These are phyloP conservation scores for Nothobranchius furzeri DNA, from an alignment of 2,113 vertebrate species.

Conservation along the genomic window DNA sequence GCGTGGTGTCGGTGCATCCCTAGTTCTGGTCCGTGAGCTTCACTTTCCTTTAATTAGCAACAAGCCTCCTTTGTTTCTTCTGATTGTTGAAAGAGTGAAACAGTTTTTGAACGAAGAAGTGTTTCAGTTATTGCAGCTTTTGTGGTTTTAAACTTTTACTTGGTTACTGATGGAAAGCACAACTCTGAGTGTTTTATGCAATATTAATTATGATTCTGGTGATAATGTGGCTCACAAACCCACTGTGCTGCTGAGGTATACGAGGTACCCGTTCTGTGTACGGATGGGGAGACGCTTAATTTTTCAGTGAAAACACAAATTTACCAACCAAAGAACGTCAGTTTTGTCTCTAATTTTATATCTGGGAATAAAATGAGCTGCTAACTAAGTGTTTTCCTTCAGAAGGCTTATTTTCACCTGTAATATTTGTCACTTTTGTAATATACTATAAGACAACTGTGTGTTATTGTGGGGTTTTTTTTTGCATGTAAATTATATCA, in stretches of 20 bases:
- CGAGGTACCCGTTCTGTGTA: neutral
- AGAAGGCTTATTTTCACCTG: neutral
- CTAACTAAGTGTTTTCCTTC: constrained; percentile 5
- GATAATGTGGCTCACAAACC: constrained; percentile 1
- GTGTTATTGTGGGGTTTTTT: too few relatives aligned
- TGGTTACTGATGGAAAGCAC: constrained; percentile 3
- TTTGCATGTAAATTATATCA: too few relatives aligned
- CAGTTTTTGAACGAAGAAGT: too few relatives aligned
- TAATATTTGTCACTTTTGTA: too few relatives aligned
- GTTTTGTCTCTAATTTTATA: constrained; percentile 9
- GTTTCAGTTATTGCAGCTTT: neutral
- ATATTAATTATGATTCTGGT: neutral
- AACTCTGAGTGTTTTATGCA: constrained; percentile 3
- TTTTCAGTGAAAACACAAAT: too few relatives aligned
- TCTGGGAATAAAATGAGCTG: constrained; percentile 23
- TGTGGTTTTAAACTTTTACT: neutral
- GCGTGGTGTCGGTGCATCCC: too few relatives aligned
- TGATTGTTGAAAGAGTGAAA: too few relatives aligned
- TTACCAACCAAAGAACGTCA: neutral
- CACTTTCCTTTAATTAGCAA: too few relatives aligned
- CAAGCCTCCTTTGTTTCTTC: too few relatives aligned
- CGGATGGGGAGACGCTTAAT: too few relatives aligned
- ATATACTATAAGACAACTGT: too few relatives aligned
- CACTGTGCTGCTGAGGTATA: neutral
- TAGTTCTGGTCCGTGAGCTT: too few relatives aligned